Evolutionary conservation across 2,113 vertebrate species (phyloP).

Genomic region (Tinamus guttatus): DNA sequence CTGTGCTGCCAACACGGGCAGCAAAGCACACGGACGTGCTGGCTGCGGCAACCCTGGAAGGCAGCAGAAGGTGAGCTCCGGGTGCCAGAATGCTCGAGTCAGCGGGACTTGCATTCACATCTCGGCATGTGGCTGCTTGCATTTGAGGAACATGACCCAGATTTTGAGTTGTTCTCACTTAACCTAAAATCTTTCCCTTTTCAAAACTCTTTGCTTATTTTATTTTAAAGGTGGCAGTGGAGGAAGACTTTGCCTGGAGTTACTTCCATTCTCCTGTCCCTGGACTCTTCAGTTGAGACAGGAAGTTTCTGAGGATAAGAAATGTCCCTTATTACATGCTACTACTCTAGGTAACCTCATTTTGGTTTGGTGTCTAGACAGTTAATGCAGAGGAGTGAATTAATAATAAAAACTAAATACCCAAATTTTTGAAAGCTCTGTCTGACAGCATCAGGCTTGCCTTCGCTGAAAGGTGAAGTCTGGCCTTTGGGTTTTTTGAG

Average conservation of each 20-base stretch:
- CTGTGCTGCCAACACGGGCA: background rate
- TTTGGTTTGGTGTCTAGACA: conserved; percentile 36
- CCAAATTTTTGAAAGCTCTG: background rate
- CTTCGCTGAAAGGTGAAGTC: background rate
- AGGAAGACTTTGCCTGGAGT: background rate
- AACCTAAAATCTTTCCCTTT: background rate
- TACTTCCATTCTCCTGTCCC: background rate
- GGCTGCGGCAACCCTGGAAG: background rate
- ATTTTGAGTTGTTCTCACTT: background rate
- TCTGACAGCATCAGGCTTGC: background rate
- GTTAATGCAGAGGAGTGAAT: background rate
- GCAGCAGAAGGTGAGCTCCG: background rate
- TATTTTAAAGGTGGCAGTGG: background rate
- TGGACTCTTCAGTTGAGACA: background rate
- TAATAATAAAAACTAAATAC: background rate
- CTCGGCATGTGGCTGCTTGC: background rate
- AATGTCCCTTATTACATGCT: background rate
- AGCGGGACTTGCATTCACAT: background rate
- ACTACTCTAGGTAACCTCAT: background rate
- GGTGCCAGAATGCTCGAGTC: rapidly evolving
- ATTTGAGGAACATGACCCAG: background rate
- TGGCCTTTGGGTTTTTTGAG: background rate
- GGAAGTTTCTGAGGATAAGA: conserved; percentile 2
- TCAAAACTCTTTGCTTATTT: background rate
- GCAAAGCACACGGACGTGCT: background rate